A percentile compares a stretch with the other conserved stretches of the same genome.
Conservation (phyloP, 2,113 vertebrate species). For the Sorex fumeus region DNA sequence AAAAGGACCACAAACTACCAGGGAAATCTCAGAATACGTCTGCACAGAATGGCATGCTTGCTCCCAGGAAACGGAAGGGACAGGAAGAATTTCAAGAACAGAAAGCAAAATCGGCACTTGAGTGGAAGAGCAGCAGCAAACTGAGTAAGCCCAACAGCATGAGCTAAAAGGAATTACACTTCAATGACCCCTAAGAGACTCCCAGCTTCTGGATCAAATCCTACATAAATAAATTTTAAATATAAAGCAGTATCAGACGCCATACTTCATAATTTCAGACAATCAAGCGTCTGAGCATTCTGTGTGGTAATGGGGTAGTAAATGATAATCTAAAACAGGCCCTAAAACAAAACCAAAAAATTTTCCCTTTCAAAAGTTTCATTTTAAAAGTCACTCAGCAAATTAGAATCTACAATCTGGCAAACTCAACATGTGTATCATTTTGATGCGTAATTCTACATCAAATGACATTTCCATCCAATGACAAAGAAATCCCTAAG, state of each 20-base stretch:
- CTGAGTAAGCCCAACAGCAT: conserved; percentile 50
- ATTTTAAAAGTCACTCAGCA: conserved; percentile 38
- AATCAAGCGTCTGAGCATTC: conserved; percentile 31
- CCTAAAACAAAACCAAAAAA: conserved; percentile 50
- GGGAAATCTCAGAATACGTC: not conserved
- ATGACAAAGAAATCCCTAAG: conserved; percentile 45
- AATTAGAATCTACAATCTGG: not conserved
- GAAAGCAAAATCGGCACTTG: conserved; percentile 48
- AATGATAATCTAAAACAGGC: conserved; percentile 51
- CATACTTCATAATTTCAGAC: conserved; percentile 61
- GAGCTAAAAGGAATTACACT: conserved; percentile 45
- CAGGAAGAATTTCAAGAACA: conserved; percentile 35
- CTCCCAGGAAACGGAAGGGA: conserved; percentile 34
- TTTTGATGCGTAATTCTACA: conserved; percentile 40
- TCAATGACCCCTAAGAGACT: conserved; percentile 29
- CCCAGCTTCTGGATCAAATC: conserved; percentile 59
- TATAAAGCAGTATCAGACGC: conserved; percentile 27
- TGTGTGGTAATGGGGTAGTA: conserved; percentile 9
- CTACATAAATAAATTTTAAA: conserved; percentile 50
- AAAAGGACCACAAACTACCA: conserved; percentile 25
- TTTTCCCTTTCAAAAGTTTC: conserved; percentile 5
- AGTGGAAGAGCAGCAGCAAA: too few relatives aligned
- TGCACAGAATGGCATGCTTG: conserved; percentile 20
- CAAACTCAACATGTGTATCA: not conserved
- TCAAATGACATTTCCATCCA: not conserved